Percentiles rank a stretch among this genome's conserved stretches.
Evolutionary conservation across 37 sponge, comb jelly and placozoan species (phyloP).

Genomic region (Hexactinellida sp.): DNA sequence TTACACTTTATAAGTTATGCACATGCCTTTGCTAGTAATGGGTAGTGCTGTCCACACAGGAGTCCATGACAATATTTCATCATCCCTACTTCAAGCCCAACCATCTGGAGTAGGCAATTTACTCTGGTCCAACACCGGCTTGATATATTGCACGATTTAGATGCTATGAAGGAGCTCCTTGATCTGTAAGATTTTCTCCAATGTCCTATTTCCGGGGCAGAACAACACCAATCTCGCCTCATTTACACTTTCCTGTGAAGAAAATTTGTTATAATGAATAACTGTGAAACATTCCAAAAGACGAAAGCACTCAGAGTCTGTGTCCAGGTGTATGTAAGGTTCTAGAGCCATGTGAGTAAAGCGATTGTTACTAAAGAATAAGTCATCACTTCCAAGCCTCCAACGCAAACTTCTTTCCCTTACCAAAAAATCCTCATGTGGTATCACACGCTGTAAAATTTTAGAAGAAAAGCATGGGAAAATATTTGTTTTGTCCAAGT

Average conservation of each 20-base stretch:
- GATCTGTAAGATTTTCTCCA: not conserved
- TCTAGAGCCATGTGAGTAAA: not conserved
- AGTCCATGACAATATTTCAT: not conserved
- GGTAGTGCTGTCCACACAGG: not conserved
- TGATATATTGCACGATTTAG: not conserved
- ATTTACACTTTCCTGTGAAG: not conserved
- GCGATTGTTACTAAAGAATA: not conserved
- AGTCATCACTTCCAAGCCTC: not conserved
- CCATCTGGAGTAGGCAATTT: not conserved
- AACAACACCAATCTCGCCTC: not conserved
- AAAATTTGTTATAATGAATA: not conserved
- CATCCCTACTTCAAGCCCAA: not conserved
- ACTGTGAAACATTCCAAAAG: not conserved
- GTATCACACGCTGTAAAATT: constrained; percentile 11
- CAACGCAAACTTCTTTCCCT: constrained; percentile 19
- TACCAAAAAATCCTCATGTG: constrained; percentile 5
- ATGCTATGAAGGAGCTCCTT: not conserved
- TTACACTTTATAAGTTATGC: not conserved
- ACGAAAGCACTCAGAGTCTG: not conserved
- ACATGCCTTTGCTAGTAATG: not conserved
- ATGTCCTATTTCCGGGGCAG: not conserved
- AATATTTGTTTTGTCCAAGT: not conserved
- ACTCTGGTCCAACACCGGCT: not conserved
- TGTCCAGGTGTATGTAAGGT: not conserved
- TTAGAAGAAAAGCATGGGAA: not conserved